These are phyloP conservation scores for Nymphalis c-album DNA, from an alignment of 2,888 invertebrate species.

Conservation along the genomic window DNA sequence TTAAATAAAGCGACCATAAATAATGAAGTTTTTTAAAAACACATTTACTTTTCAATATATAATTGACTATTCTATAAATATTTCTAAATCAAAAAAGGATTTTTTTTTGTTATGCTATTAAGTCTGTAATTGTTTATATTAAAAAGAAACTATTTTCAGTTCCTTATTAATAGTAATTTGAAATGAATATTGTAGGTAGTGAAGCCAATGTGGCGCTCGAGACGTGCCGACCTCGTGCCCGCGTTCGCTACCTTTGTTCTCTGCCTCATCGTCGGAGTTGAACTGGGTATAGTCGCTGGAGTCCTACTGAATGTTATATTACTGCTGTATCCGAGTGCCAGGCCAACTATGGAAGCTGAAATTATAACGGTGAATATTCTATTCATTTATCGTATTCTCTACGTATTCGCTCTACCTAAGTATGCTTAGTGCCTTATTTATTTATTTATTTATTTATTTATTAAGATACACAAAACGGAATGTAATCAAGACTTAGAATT, in stretches of 20 bases:
- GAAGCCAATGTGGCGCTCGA: slow-evolving; percentile 92
- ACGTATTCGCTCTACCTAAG: too few relatives aligned
- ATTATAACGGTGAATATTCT: slow-evolving; percentile 82
- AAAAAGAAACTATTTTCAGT: background rate
- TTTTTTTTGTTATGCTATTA: too few relatives aligned
- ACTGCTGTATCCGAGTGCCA: slow-evolving; percentile 89
- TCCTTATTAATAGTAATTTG: background rate
- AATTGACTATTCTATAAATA: too few relatives aligned
- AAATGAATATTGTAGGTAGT: slow-evolving; percentile 79
- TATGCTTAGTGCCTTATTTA: too few relatives aligned
- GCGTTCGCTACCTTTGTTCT: slow-evolving; percentile 91
- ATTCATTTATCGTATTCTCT: background rate
- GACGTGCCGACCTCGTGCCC: slow-evolving; percentile 89
- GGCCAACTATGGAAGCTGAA: slow-evolving; percentile 88
- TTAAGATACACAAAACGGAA: too few relatives aligned
- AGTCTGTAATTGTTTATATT: too few relatives aligned
- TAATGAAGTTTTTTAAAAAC: too few relatives aligned
- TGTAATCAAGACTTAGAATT: too few relatives aligned
- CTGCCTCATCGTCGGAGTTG: slow-evolving; percentile 91
- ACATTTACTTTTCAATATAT: too few relatives aligned
- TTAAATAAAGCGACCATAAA: too few relatives aligned
- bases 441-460: too few relatives aligned
- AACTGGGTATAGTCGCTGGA: slow-evolving; percentile 92
- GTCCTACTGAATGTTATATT: slow-evolving; percentile 90
- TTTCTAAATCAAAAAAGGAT: too few relatives aligned